Percentiles rank a stretch among this genome's conserved stretches.
phyloP scores from a whole-genome alignment of 2,113 vertebrate genomes.

The Potamarius usumacintae region DNA sequence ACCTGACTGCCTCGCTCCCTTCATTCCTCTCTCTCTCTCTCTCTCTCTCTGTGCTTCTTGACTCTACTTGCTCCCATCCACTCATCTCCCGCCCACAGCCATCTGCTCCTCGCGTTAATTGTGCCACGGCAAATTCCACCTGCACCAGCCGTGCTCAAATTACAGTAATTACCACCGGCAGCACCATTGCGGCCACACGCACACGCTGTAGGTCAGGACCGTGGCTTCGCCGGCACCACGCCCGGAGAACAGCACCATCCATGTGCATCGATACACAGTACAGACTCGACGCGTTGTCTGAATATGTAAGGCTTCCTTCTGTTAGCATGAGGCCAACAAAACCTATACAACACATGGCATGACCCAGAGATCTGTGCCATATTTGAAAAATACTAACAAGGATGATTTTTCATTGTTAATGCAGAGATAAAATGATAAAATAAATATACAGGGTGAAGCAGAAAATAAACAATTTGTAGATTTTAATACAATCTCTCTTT shows the following conservation, averaged over 20 bases:
- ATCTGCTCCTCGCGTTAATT: conserved; percentile 79
- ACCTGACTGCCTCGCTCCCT: conserved; percentile 64
- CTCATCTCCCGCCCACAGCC: conserved; percentile 71
- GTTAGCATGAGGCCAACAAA: neutral
- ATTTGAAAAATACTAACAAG: neutral
- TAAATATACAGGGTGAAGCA: too few relatives aligned
- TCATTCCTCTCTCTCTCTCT: neutral
- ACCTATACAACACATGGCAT: neutral
- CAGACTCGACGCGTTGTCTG: neutral
- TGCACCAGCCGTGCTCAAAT: conserved; percentile 75
- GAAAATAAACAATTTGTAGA: neutral
- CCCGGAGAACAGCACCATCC: neutral
- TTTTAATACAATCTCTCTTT: neutral
- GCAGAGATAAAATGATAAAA: too few relatives aligned
- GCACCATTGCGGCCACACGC: conserved; percentile 36
- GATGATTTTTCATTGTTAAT: too few relatives aligned
- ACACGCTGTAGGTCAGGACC: conserved; percentile 38
- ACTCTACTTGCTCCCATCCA: conserved; percentile 58
- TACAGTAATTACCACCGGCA: conserved; percentile 73
- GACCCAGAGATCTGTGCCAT: neutral
- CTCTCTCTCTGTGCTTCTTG: neutral
- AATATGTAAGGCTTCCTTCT: neutral
- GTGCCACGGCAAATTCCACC: conserved; percentile 77
- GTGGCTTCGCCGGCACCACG: neutral
- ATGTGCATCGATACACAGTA: neutral